Evolutionary conservation across 2,888 invertebrate species (phyloP).

Genomic region (Trisateles emortualis): DNA sequence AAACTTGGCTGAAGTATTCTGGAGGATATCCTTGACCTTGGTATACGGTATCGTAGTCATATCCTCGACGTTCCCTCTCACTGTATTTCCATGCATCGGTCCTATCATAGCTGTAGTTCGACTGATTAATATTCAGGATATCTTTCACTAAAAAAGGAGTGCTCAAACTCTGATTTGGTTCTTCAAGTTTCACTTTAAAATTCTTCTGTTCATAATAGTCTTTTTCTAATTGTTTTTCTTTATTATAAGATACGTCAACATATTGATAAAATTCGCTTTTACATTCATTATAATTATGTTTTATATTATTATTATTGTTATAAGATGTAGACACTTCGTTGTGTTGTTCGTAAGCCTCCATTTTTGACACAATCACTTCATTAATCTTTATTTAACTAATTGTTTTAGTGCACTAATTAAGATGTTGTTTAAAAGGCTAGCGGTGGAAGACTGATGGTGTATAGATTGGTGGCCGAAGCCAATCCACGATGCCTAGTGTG

Average conservation of each 20-base stretch:
- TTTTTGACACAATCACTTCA: constrained; percentile 59
- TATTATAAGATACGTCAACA: constrained; percentile 55
- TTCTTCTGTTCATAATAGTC: constrained; percentile 59
- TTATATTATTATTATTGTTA: constrained; percentile 69
- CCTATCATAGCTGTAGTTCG: constrained; percentile 69
- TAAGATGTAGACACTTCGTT: constrained; percentile 75
- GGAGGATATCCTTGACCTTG: constrained; percentile 64
- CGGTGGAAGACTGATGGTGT: constrained; percentile 79
- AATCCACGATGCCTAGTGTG: constrained; percentile 68
- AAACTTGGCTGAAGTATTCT: constrained; percentile 70
- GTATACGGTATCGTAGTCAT: constrained; percentile 67
- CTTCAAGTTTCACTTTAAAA: constrained; percentile 67
- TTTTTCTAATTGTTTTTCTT: constrained; percentile 54
- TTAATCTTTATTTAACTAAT: constrained; percentile 61
- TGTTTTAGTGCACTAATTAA: constrained; percentile 64
- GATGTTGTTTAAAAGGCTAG: constrained; percentile 70
- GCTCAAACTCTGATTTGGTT: constrained; percentile 56
- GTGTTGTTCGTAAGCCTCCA: constrained; percentile 77
- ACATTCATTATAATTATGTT: constrained; percentile 69
- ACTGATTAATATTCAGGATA: constrained; percentile 73
- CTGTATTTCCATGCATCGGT: constrained; percentile 70
- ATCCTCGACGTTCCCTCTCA: constrained; percentile 62
- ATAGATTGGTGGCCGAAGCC: constrained; percentile 70
- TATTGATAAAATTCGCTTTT: constrained; percentile 67
- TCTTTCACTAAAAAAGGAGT: constrained; percentile 82